phyloP scores from a whole-genome alignment of 1,140 invertebrate species.

The Papilio aristodemus region DNA sequence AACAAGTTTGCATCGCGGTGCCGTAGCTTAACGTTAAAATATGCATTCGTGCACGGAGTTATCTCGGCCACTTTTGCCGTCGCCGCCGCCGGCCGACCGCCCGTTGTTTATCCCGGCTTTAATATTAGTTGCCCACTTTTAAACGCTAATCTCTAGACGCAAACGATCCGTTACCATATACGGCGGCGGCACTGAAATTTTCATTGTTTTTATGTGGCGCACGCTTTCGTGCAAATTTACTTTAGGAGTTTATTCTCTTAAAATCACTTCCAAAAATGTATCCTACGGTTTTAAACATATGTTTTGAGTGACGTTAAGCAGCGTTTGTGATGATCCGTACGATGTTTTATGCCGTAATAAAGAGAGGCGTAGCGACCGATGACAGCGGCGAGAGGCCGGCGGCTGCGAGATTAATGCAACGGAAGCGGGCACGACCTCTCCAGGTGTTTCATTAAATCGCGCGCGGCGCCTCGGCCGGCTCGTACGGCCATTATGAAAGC shows the following conservation, averaged over 20 bases:
- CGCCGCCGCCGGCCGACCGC: conserved; percentile 59
- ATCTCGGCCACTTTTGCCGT: conserved; percentile 70
- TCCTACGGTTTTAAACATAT: not conserved
- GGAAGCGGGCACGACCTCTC: conserved; percentile 70
- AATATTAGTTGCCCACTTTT: conserved; percentile 59
- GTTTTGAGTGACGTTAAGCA: not conserved
- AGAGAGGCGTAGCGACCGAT: conserved; percentile 26
- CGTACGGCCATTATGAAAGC: conserved; percentile 75
- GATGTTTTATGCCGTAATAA: conserved; percentile 45
- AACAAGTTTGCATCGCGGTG: conserved; percentile 67
- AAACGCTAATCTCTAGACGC: conserved; percentile 45
- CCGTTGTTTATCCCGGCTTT: conserved; percentile 66
- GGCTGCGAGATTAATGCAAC: conserved; percentile 73
- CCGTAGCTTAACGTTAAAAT: conserved; percentile 75
- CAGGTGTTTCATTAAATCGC: conserved; percentile 79
- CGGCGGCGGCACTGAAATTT: conserved; percentile 15
- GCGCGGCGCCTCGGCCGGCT: conserved; percentile 69
- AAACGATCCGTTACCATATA: conserved; percentile 34
- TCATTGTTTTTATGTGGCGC: conserved; percentile 17
- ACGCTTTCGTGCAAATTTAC: conserved; percentile 4
- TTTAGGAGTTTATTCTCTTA: not conserved
- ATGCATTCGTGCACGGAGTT: conserved; percentile 72
- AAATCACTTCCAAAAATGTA: not conserved
- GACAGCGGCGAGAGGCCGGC: conserved; percentile 38
- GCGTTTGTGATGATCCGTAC: conserved; percentile 28